A percentile compares a stretch with the other conserved stretches of the same genome.
Conservation (phyloP, 2,888 invertebrate species). For the Diaperis boleti region DNA sequence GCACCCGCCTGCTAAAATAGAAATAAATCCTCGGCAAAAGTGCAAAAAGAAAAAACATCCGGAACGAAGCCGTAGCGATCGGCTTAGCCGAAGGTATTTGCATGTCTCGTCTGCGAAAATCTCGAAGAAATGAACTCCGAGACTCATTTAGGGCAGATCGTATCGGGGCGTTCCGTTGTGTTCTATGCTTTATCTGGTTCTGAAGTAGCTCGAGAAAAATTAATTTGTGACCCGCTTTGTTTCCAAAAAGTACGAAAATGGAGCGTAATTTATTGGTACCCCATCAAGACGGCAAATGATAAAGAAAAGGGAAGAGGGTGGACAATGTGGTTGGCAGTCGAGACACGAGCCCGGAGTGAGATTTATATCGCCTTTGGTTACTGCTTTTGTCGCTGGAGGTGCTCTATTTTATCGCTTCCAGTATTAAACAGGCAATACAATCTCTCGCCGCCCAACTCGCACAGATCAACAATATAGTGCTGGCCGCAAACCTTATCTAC, state of each 20-base stretch:
- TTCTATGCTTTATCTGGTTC: conserved; percentile 14
- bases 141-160: conserved; percentile 32
- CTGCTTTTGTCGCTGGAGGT: conserved; percentile 60
- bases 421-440: conserved; percentile 62
- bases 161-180: conserved; percentile 13
- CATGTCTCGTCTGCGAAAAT: conserved; percentile 30
- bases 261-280: conserved; percentile 62
- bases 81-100: conserved; percentile 23
- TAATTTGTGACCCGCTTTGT: conserved; percentile 34
- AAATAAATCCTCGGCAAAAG: conserved; percentile 34
- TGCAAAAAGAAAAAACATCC: conserved; percentile 8
- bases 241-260: conserved; percentile 37
- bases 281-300: conserved; percentile 63
- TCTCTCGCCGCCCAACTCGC: conserved; percentile 54
- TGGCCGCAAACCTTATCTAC: conserved; percentile 47
- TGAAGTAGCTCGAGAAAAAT: conserved; percentile 21
- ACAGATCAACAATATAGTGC: conserved; percentile 47
- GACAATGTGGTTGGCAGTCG: conserved; percentile 62
- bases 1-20: no score
- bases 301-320: conserved; percentile 57
- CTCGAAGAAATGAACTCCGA: conserved; percentile 31
- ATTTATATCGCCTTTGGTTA: conserved; percentile 62
- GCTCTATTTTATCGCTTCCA: conserved; percentile 60
- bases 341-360: conserved; percentile 61
- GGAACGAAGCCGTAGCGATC: conserved; percentile 21